phyloP scores from a whole-genome alignment of 2,797 vertebrate species.

The Hemibagrus guttatus region DNA sequence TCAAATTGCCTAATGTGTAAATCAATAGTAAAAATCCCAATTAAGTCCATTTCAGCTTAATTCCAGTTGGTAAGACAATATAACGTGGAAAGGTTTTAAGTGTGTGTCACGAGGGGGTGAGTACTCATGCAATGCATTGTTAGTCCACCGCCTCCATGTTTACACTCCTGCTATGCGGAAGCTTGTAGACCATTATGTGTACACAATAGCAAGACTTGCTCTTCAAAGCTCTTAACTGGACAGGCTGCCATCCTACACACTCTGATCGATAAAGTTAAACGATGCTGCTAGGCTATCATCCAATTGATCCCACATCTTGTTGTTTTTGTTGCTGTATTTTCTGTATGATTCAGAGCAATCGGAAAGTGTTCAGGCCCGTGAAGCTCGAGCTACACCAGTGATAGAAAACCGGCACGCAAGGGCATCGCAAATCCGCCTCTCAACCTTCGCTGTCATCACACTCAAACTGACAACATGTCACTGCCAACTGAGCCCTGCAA shows the following conservation, averaged over 20 bases:
- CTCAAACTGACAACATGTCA: slow-evolving; percentile 49
- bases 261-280: slow-evolving; percentile 30
- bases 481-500: slow-evolving; percentile 43
- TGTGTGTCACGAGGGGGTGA: neutral
- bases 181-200: neutral
- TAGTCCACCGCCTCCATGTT: neutral
- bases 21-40: neutral
- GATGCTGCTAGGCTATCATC: neutral
- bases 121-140: neutral
- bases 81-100: neutral
- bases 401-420: slow-evolving; percentile 46
- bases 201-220: neutral
- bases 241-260: neutral
- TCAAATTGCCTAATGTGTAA: neutral
- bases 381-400: slow-evolving; percentile 16
- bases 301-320: slow-evolving; percentile 25
- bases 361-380: neutral
- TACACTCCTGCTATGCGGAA: neutral
- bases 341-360: slow-evolving; percentile 18
- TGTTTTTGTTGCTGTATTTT: slow-evolving; percentile 18
- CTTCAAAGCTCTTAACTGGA: slow-evolving; percentile 11
- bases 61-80: neutral
- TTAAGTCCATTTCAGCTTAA: neutral
- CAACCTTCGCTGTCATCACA: slow-evolving; percentile 53
- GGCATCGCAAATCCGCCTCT: slow-evolving; percentile 47